Percentiles rank a stretch among this genome's conserved stretches.
Evolutionary conservation across 2,888 invertebrate species (phyloP).

Genomic region (Ochropacha duplaris): DNA sequence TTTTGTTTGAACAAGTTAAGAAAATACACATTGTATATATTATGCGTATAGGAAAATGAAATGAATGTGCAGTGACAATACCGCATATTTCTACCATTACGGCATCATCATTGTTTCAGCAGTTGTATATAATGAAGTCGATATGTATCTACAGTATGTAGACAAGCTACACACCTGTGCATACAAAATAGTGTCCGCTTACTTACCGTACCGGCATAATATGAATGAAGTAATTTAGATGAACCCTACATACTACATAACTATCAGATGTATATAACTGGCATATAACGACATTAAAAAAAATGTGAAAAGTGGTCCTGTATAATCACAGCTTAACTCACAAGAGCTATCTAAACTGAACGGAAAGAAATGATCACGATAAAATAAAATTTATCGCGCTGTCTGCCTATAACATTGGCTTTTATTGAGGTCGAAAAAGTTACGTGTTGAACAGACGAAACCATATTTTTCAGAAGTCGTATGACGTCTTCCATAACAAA

Average conservation of each 20-base stretch:
- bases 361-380: background rate
- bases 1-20: too few species aligned
- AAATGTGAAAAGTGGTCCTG: background rate
- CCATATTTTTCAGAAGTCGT: conserved; percentile 2
- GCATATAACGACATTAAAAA: too few species aligned
- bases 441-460: background rate
- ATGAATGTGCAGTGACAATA: conserved; percentile 21
- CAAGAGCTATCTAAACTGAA: background rate
- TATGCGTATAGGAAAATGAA: too few species aligned
- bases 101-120: conserved; percentile 25
- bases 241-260: background rate
- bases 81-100: conserved; percentile 38
- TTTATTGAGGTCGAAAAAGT: conserved; percentile 5
- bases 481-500: background rate
- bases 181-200: conserved; percentile 15
- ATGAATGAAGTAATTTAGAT: conserved; percentile 9
- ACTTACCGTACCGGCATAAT: too few species aligned
- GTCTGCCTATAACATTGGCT: conserved; percentile 1
- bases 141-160: conserved; percentile 12
- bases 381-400: background rate
- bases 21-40: too few species aligned
- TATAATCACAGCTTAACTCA: background rate
- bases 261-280: too few species aligned
- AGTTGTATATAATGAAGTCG: background rate
- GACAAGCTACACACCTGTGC: conserved; percentile 21